Evolutionary conservation across 2,113 vertebrate species (phyloP).

Genomic region (Mormyrus lacerda): DNA sequence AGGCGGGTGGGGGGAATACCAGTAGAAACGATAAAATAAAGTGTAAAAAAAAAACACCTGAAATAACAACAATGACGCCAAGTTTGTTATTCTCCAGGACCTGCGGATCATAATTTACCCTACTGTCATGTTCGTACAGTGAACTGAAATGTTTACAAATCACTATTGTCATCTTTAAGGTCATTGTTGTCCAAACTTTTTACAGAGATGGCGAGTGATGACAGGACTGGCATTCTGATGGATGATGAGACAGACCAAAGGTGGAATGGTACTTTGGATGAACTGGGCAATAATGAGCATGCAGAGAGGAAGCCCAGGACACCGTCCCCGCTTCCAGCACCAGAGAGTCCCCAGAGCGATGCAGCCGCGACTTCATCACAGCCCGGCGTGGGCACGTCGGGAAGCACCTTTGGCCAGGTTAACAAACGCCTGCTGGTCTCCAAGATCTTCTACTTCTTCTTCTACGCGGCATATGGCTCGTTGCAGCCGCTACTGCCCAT

Average conservation of each 20-base stretch:
- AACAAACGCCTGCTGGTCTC: slow-evolving; percentile 86
- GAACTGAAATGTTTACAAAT: neutral
- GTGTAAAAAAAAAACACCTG: neutral
- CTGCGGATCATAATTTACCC: neutral
- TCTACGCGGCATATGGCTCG: slow-evolving; percentile 92
- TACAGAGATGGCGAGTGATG: slow-evolving; percentile 77
- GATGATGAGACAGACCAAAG: slow-evolving; percentile 94
- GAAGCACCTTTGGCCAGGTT: slow-evolving; percentile 75
- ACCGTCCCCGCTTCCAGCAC: neutral
- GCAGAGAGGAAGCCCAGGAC: slow-evolving; percentile 45
- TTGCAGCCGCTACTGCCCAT: slow-evolving; percentile 86
- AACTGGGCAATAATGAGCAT: slow-evolving; percentile 69
- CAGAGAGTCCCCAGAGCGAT: slow-evolving; percentile 18
- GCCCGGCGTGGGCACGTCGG: slow-evolving; percentile 71
- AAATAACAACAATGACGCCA: neutral
- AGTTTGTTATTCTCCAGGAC: neutral
- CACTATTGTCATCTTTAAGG: neutral
- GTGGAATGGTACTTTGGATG: slow-evolving; percentile 76
- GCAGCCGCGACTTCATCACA: slow-evolving; percentile 36
- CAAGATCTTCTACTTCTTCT: slow-evolving; percentile 97
- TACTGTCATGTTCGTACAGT: neutral
- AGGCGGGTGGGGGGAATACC: neutral
- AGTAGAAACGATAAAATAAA: neutral
- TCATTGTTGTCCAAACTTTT: neutral
- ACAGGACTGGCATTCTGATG: slow-evolving; percentile 87